phyloP scores from a whole-genome alignment of 2,113 vertebrate species.

The Alectura lathami region DNA sequence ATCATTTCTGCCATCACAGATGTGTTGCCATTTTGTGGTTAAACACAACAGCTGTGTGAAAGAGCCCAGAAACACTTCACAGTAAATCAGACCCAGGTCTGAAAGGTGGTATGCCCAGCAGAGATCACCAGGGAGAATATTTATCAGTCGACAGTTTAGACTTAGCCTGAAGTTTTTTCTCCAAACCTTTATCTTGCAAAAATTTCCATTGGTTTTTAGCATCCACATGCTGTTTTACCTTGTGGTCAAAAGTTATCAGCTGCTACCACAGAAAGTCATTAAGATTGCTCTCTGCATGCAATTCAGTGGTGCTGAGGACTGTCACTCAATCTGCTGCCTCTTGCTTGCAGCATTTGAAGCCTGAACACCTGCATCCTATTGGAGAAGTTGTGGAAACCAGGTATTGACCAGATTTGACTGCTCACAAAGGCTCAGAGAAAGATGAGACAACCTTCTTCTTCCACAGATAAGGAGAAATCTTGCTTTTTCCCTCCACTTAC shows the following conservation, averaged over 20 bases:
- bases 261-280: not conserved
- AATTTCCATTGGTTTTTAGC: not conserved
- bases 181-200: not conserved
- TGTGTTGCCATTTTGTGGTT: not conserved
- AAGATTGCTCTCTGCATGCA: not conserved
- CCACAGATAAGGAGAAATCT: constrained; percentile 36
- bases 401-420: constrained; percentile 8
- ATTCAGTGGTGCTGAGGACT: not conserved
- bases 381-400: constrained; percentile 1
- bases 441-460: constrained; percentile 43
- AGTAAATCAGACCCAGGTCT: not conserved
- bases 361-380: not conserved
- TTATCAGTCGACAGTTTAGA: not conserved
- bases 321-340: not conserved
- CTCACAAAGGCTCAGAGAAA: not conserved
- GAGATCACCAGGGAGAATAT: not conserved
- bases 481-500: constrained; percentile 14
- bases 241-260: not conserved
- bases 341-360: not conserved
- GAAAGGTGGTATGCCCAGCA: not conserved
- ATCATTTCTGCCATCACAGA: not conserved
- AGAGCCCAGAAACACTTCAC: not conserved
- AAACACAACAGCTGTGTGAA: not conserved
- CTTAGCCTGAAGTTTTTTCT: not conserved
- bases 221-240: not conserved